Evolutionary conservation across 2,797 vertebrate species (phyloP), one percentile per base, ranked within the genome.

Genomic region (Sebastes vulpes): DNA sequence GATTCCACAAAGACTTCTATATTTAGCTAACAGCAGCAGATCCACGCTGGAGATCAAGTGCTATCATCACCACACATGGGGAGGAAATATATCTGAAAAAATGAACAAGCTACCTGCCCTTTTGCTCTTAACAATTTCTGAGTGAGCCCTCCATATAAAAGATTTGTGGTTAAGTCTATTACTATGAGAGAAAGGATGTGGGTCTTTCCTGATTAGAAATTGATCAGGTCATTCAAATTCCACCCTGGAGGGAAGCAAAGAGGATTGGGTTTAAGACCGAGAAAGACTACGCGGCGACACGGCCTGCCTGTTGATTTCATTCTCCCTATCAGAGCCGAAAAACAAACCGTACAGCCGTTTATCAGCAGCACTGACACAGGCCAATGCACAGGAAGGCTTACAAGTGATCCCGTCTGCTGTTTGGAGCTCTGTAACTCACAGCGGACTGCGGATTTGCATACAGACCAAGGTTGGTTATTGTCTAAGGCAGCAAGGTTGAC

Each of bases 201-300:
- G 79, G 77, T 84, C 64, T 85, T 87, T 75, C 58, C 82, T 91
- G 89, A 93, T 94, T 91, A 91, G 89, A 93, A 92, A 94, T 91
- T 86, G 91, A 95, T 92, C 90, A 85, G 90, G 79, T 89, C 85
- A 80, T 93, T 92, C 84, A 87, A 83, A 91, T 85, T 81, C 80
- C 75, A 75, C 81, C 87, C 85, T 29, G 38, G 69, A 70, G 90
- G 68, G 54, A 77, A 65, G 82, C 56, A 89, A 83, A 90, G 81
- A 88, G 84, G 84, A 93, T 87, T 85, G 84, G 68, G 71, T 82
- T 81, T 54, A 72, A 69, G 73, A 68, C 63, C 14, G 73, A 76
- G 71, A 86, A 72, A 81, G 72, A 72, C 46, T 66, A 16, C 18
- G 31, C 68, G 9, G 76, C 12, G 28, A 50, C 81, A 59, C 61